Evolutionary conservation across 1,140 invertebrate genomes (phyloP), one percentile per base, ranked within the genome.

Genomic region (Helicoverpa zea): DNA sequence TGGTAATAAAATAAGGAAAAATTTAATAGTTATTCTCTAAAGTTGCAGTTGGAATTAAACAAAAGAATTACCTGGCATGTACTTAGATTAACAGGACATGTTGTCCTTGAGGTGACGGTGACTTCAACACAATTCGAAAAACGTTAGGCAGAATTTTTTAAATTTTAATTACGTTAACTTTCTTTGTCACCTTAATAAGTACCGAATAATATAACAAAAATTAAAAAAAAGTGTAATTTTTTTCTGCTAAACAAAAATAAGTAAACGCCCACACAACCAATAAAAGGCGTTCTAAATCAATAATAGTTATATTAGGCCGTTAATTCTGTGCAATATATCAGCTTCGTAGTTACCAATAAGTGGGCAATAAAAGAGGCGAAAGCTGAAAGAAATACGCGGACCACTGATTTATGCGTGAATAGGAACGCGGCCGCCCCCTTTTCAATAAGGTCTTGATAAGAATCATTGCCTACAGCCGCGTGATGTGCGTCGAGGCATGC

Each of bases 361-460:
- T 86, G 82, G 88, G 88, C 87, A 92, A 91, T 92, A 92, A 94
- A 91, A 90, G 83, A 84, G 79, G 73, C 81, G 82, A 82, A 82
- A 74, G 58, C 52, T 30, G 81, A 87, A 90, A 92, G 89, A 91
- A 92, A 89, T 91, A 90, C 86, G 73, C 79, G 78, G 79, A 77
- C 80, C 61, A 83, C 90, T 94, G 92, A 94, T 94, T 94, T 93
- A 94, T 93, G 89, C 89, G 82, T 79, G 87, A 9, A 90, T 89
- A 88, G 91, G 92, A 93, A 92, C 91, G 84, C 88, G 70, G 47
- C 82, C 73, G 89, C 88, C 92, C 90, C 89, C 88, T 89, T 93
- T 93, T 94, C 92, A 94, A 94, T 94, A 94, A 93, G 88, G 87
- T 79, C 79, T 16, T 83, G 92, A 94, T 94, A 93, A 94, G 92